These are phyloP conservation scores for Smutsia gigantea DNA, from an alignment of 2,797 vertebrate species.

Conservation along the genomic window DNA sequence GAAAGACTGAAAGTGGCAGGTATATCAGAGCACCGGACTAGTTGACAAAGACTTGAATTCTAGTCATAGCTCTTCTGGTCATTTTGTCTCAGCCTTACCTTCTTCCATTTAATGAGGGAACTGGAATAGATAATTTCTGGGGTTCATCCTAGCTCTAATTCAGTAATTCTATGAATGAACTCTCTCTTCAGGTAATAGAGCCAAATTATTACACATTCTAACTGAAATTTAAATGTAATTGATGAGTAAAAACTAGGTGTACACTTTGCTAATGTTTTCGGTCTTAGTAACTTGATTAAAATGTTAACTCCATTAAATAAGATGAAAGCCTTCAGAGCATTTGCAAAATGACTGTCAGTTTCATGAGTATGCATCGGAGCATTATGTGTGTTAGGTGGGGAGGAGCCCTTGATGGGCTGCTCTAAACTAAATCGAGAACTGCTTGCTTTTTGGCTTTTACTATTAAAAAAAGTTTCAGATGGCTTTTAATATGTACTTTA, in stretches of 20 bases:
- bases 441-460: conserved; percentile 51
- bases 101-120: background rate
- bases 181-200: conserved; percentile 2
- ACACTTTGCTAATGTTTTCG: conserved; percentile 44
- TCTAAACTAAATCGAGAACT: conserved; percentile 37
- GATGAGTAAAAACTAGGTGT: conserved; percentile 49
- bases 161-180: background rate
- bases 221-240: conserved; percentile 40
- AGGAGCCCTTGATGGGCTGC: background rate
- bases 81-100: background rate
- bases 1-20: conserved; percentile 13
- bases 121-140: background rate
- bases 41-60: background rate
- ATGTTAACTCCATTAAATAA: conserved; percentile 46
- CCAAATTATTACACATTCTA: conserved; percentile 24
- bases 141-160: background rate
- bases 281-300: conserved; percentile 52
- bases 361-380: background rate
- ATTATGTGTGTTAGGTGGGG: background rate
- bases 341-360: conserved; percentile 32
- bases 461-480: conserved; percentile 41
- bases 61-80: background rate
- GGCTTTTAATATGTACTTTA: conserved; percentile 52
- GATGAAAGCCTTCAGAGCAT: conserved; percentile 58
- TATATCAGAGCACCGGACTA: background rate